phyloP scores from a whole-genome alignment of 2,888 invertebrate species.

The Vandiemenella viatica region DNA sequence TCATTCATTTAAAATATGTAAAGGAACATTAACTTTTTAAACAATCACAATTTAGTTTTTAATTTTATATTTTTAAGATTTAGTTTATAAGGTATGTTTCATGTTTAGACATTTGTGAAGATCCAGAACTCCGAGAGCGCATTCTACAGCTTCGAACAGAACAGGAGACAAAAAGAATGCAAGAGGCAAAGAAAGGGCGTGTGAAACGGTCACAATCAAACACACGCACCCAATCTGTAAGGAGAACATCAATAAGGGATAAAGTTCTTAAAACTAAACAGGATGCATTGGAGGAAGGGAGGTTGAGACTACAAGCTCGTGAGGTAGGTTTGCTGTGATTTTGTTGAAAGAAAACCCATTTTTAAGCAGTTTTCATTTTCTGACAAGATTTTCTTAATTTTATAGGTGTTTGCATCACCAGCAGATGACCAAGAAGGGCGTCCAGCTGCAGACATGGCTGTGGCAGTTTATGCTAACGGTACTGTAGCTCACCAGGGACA shows the following conservation, averaged over 20 bases:
- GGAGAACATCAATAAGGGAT: conserved; percentile 83
- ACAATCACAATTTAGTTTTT: too few species aligned
- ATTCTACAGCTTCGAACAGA: conserved; percentile 79
- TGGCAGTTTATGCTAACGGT: background rate
- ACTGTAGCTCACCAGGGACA: too few species aligned
- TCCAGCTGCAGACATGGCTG: background rate
- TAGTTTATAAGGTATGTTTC: too few species aligned
- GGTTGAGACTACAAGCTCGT: conserved; percentile 49
- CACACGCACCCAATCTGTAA: conserved; percentile 79
- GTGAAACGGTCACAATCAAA: conserved; percentile 60
- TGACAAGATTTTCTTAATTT: background rate
- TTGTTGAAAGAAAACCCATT: background rate
- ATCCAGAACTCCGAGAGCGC: conserved; percentile 80
- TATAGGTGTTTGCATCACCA: background rate
- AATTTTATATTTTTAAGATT: too few species aligned
- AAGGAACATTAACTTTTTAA: too few species aligned
- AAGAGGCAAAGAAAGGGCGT: conserved; percentile 42
- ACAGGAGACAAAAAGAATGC: conserved; percentile 61
- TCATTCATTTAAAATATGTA: too few species aligned
- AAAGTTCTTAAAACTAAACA: conserved; percentile 86
- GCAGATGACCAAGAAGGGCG: too few species aligned
- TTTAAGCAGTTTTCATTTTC: too few species aligned
- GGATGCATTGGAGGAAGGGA: conserved; percentile 86
- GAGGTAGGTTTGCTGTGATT: conserved; percentile 27
- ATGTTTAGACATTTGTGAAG: conserved; percentile 95